phyloP scores from a whole-genome alignment of 2,113 vertebrate species.

The Tretioscincus oriximinensis region DNA sequence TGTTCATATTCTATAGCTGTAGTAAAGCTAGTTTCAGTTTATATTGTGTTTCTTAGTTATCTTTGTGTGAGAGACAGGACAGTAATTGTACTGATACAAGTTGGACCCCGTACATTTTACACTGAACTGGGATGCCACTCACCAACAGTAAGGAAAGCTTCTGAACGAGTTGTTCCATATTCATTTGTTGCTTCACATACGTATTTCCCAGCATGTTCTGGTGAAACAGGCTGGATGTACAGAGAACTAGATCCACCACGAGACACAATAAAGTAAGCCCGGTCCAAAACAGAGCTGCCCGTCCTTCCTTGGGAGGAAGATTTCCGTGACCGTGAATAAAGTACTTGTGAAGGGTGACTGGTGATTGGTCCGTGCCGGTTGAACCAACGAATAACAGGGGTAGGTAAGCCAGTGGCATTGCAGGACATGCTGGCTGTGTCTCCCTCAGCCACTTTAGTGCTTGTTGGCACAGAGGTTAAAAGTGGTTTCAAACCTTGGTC shows the following conservation, averaged over 20 bases:
- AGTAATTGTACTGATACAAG: neutral
- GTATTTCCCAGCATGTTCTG: conserved; percentile 60
- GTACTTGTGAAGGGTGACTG: conserved; percentile 59
- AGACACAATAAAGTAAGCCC: conserved; percentile 52
- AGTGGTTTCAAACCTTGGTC: conserved; percentile 60
- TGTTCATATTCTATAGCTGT: too few relatives aligned
- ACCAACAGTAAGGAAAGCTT: conserved; percentile 69
- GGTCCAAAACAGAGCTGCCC: conserved; percentile 26
- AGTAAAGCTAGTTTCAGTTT: too few relatives aligned
- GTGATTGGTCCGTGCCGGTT: conserved; percentile 63
- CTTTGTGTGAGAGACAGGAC: too few relatives aligned
- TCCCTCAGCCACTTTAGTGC: conserved; percentile 56
- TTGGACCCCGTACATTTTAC: neutral
- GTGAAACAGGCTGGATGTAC: conserved; percentile 54
- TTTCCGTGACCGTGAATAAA: conserved; percentile 58
- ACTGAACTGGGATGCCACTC: conserved; percentile 27
- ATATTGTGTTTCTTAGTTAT: too few relatives aligned
- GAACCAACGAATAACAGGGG: conserved; percentile 72
- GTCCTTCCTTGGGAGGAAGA: conserved; percentile 9
- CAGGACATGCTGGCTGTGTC: conserved; percentile 68
- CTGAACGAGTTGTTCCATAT: conserved; percentile 54
- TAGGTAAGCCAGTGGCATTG: conserved; percentile 71
- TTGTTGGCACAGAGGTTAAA: conserved; percentile 66
- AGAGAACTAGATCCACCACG: conserved; percentile 68
- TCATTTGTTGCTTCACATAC: conserved; percentile 68